Evolutionary conservation across 2,888 invertebrate species (phyloP), one percentile per base, ranked within the genome.

Genomic region (Drosophila paramelanica): DNA sequence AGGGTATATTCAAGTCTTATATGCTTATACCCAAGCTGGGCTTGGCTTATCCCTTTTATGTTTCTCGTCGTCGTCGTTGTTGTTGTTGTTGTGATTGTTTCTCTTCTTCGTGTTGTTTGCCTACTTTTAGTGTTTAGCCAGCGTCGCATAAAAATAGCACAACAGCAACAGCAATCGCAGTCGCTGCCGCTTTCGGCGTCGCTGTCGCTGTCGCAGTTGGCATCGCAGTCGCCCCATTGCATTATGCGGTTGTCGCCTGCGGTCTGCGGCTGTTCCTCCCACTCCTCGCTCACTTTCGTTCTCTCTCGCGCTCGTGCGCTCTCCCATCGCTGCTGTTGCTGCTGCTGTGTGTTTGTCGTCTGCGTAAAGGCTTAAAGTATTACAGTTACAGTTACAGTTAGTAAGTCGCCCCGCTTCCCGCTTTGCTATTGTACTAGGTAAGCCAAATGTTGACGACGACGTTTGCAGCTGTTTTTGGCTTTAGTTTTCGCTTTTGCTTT

Each of bases 341-440:
- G 23, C 17, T 17, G 17, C 23, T 41, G 51, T 69, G 47, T 72
- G 75, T 73, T 58, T 75, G 79, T 79, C 82, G 88, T 87, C 83
- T 88, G 88, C 82, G 82, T 85, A 81, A 85, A 73, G 83, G 88
- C 85, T 83, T 83, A 83, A 83, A 88, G 88, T 88, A 88, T 83
- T 83, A 83, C 88, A 76, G 87, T 87, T 81, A 87, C 81, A 87
- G 82, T 81, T 62, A 76, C 71, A 60, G 76, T 57, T 45, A 67
- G 67, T 55, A 55, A 55, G 55, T 67, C 71, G 17, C 17, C 17
- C 13, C 13, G 43, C 11, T 20, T 1, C 23, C 1, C 8, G 42
- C 13, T 14, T 13, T 13, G 5, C n/a, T 25, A 11, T 47, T 13
- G 55, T 72, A 31, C 31, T 31, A 75, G 77, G 73, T 87, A 87